Evolutionary conservation across 2,797 vertebrate genomes (phyloP), one percentile per base, ranked within the genome.

Genomic region (Podarcis lilfordi): DNA sequence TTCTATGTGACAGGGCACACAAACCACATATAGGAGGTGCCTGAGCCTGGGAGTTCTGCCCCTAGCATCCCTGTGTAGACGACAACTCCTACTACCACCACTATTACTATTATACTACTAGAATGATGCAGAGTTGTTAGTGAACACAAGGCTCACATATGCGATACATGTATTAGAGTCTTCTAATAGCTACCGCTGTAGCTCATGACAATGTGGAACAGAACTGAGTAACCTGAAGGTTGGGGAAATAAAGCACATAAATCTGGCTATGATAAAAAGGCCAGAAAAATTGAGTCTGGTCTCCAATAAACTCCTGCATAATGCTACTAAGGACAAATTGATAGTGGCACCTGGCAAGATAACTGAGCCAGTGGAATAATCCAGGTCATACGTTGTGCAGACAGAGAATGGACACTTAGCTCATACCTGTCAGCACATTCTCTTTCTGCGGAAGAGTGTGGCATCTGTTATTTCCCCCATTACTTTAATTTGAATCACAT

Each of bases 261-360:
- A 82, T 85, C 84, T 64, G 40, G 50, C 69, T 55, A 6, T 81
- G 55, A 76, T 81, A 81, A 81, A 86, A 87, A 68, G 78, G 77
- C 59, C 69, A 40, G 71, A 43, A 68, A 68, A 82, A 86, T 32
- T 78, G 59, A 76, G 78, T 85, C 71, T 75, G 32, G 61, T 59
- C 11, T 86, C 61, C 78, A 89, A 82, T 76, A 86, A 88, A 86
- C 32, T 81, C 61, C 32, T 86, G 88, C 84, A 76, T 89, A 86
- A 86, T 82, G 82, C 84, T 82, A 40, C 72, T 86, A 66, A 59
- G 78, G 84, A 86, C 79, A 89, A 89, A 89, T 82, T 86, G 32
- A 81, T 86, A 86, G 84, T 89, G 88, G 71, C 84, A 82, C 79
- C 84, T 89, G 83, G 84, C 84, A 86, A 82, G 78, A 82, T 82